Conservation (phyloP, 2,113 vertebrate species). For the Plecotus auritus region DNA sequence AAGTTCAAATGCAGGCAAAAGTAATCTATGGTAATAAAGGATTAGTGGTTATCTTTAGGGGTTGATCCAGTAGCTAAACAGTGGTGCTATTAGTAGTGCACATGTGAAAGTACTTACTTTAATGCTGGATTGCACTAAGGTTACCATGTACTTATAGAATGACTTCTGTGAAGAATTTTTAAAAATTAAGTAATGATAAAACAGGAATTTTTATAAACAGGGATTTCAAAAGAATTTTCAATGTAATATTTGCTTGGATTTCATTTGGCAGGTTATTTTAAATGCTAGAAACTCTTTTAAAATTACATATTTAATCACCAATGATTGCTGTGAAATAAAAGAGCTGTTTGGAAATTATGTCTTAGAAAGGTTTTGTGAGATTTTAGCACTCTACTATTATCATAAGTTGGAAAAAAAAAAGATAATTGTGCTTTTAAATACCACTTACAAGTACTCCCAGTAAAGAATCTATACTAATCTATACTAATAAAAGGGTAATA, state of each 20-base stretch:
- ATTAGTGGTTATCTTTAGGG: too few relatives aligned
- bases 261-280: conserved; percentile 22
- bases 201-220: neutral
- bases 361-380: neutral
- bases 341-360: neutral
- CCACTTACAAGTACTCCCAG: neutral
- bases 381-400: neutral
- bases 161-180: neutral
- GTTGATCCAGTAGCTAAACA: too few relatives aligned
- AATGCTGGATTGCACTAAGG: neutral
- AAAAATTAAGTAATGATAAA: neutral
- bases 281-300: conserved; percentile 34
- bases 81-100: too few relatives aligned
- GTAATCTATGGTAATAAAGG: too few relatives aligned
- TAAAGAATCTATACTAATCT: neutral
- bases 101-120: neutral
- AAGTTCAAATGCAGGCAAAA: too few relatives aligned
- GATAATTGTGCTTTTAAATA: neutral
- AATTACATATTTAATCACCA: neutral
- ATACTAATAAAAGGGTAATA: too few relatives aligned
- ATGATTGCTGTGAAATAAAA: conserved; percentile 20
- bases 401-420: neutral
- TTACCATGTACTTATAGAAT: neutral
- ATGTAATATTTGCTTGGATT: conserved; percentile 28
- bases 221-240: conserved; percentile 5